Percentiles rank a stretch among this genome's conserved stretches.
Evolutionary conservation across 2,797 vertebrate genomes (phyloP).

Genomic region (Tangara arthus): DNA sequence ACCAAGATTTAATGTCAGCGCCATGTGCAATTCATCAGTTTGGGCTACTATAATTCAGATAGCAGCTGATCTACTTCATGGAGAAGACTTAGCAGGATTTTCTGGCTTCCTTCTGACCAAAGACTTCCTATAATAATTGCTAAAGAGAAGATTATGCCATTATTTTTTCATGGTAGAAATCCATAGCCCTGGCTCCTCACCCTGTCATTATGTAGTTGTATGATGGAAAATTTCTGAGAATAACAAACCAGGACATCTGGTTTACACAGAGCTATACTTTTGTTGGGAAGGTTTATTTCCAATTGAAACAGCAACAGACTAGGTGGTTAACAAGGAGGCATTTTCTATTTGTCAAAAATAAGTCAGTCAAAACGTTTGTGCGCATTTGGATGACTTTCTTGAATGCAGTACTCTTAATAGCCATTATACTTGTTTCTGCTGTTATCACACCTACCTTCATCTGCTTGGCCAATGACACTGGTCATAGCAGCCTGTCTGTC

Average conservation of each 20-base stretch:
- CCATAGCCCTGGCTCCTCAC: not conserved
- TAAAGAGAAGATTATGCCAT: not conserved
- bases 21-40: slow-evolving; percentile 62
- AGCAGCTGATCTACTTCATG: slow-evolving; percentile 47
- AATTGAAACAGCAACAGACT: not conserved
- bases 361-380: not conserved
- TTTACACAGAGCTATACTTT: not conserved
- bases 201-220: not conserved
- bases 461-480: not conserved
- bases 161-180: not conserved
- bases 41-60: slow-evolving; percentile 32
- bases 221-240: not conserved
- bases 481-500: not conserved
- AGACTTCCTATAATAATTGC: not conserved
- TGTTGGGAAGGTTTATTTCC: not conserved
- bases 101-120: not conserved
- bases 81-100: slow-evolving; percentile 24
- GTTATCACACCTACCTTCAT: not conserved
- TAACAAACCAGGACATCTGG: not conserved
- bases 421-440: not conserved
- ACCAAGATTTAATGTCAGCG: slow-evolving; percentile 57
- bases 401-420: not conserved
- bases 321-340: not conserved
- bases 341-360: not conserved
- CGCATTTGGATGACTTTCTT: not conserved